Evolutionary conservation across 2,113 vertebrate genomes (phyloP).

Genomic region (Crotalus viridis): DNA sequence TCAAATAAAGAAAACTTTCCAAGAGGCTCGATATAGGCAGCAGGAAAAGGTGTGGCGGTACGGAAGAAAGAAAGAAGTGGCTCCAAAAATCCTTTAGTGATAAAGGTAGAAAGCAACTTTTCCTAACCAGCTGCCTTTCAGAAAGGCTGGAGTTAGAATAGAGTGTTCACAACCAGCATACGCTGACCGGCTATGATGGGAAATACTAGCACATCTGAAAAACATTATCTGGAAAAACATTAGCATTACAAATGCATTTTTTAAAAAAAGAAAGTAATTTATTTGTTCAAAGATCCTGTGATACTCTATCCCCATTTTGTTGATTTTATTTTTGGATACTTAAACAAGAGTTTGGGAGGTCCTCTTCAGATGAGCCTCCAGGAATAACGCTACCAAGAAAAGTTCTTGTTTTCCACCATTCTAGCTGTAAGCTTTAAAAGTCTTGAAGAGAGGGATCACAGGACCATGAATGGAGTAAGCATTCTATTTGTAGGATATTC

Average conservation of each 20-base stretch:
- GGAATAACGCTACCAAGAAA: background rate
- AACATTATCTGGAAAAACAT: background rate
- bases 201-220: background rate
- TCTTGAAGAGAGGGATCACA: background rate
- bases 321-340: background rate
- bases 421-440: background rate
- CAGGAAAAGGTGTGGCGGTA: constrained; percentile 43
- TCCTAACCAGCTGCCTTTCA: background rate
- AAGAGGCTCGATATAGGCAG: constrained; percentile 47
- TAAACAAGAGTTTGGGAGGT: background rate
- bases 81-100: background rate
- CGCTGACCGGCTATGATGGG: background rate
- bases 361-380: background rate
- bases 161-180: background rate
- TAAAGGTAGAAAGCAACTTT: background rate
- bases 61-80: constrained; percentile 35
- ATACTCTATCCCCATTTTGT: background rate
- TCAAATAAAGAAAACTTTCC: constrained; percentile 64
- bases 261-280: constrained; percentile 32
- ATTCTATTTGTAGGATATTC: background rate
- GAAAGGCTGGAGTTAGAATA: background rate
- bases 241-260: background rate
- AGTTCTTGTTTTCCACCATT: background rate
- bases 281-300: background rate
- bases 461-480: background rate